Evolutionary conservation across 2,888 invertebrate genomes (phyloP).

Genomic region (Acleris holmiana): DNA sequence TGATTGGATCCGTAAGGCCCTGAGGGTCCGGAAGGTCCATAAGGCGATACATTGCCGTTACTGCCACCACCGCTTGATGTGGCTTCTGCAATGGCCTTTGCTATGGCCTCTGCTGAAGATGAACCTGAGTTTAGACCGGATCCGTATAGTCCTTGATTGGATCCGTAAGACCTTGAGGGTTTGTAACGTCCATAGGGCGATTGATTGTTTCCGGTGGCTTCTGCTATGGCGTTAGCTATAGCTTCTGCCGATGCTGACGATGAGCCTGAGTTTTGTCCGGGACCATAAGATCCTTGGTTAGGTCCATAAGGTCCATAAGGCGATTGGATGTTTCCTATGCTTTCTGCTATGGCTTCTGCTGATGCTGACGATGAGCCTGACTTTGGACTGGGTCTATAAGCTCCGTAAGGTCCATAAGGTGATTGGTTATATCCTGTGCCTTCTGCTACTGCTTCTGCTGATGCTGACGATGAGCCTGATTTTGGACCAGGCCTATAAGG

Average conservation of each 20-base stretch:
- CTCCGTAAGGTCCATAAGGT: too few relatives aligned
- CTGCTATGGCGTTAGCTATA: neutral
- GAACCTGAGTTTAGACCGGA: neutral
- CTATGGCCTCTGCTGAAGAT: neutral
- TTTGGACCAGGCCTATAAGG: neutral
- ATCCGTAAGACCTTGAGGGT: neutral
- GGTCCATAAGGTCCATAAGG: neutral
- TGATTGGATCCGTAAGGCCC: too few relatives aligned
- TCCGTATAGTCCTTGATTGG: neutral
- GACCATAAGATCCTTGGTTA: neutral
- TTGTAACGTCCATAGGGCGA: neutral
- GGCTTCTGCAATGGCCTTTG: neutral
- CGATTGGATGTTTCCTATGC: too few relatives aligned
- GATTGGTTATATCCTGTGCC: too few relatives aligned
- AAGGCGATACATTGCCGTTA: neutral
- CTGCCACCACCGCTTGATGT: neutral
- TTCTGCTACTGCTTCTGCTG: neutral
- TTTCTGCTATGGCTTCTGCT: neutral
- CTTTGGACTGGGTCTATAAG: neutral
- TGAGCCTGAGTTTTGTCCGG: neutral
- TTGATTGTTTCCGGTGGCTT: neutral
- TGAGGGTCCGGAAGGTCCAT: neutral
- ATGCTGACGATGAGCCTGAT: neutral
- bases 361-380: neutral
- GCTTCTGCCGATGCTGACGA: neutral